Conservation (phyloP, 2,113 vertebrate genomes). For the Ondatra zibethicus region DNA sequence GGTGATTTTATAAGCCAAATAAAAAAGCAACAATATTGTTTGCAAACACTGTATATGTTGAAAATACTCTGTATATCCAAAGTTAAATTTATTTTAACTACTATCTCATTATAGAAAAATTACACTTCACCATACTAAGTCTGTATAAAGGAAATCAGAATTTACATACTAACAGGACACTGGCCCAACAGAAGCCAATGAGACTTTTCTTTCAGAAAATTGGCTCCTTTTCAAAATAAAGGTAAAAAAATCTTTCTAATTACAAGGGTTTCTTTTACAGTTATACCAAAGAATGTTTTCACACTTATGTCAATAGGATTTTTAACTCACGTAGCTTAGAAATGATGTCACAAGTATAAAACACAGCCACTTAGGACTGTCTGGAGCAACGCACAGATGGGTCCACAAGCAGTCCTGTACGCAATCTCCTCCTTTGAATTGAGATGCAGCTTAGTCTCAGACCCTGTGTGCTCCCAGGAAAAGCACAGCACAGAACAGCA, state of each 20-base stretch:
- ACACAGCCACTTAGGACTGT: constrained; percentile 23
- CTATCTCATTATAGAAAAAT: constrained; percentile 20
- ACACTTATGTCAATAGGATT: constrained; percentile 40
- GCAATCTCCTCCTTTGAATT: constrained; percentile 24
- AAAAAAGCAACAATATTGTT: constrained; percentile 46
- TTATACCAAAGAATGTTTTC: constrained; percentile 61
- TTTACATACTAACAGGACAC: constrained; percentile 21
- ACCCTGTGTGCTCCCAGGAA: constrained; percentile 47
- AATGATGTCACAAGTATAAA: constrained; percentile 59
- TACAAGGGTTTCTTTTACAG: constrained; percentile 53
- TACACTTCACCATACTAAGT: not conserved
- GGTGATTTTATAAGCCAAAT: constrained; percentile 59
- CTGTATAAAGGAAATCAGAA: not conserved
- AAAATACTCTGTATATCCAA: constrained; percentile 59
- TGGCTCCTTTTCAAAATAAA: constrained; percentile 71
- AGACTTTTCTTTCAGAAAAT: constrained; percentile 63
- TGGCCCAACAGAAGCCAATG: constrained; percentile 27
- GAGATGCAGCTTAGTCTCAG: constrained; percentile 55
- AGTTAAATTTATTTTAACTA: constrained; percentile 58
- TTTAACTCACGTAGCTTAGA: constrained; percentile 39
- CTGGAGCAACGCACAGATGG: not conserved
- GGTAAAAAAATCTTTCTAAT: constrained; percentile 60
- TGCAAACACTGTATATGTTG: constrained; percentile 26
- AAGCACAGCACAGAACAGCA: not conserved
- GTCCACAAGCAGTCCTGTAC: not conserved